Conservation (phyloP, 2,113 vertebrate species). For the Motacilla alba region DNA sequence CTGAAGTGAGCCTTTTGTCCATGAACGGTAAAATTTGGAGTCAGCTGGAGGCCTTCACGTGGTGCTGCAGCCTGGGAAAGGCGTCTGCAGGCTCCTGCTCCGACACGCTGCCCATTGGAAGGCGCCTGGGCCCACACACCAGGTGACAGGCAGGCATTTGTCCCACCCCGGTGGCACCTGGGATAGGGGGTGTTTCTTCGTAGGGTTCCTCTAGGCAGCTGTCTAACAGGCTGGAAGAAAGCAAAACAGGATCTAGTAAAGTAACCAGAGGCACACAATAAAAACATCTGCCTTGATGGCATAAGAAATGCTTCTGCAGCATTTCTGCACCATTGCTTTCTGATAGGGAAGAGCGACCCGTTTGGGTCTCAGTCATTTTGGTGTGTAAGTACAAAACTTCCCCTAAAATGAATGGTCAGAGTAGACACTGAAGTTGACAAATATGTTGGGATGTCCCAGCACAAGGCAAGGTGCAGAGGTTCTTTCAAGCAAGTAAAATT, state of each 20-base stretch:
- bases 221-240: background rate
- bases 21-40: background rate
- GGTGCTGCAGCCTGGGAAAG: background rate
- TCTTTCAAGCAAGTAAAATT: background rate
- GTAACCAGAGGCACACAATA: background rate
- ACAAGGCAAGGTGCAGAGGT: background rate
- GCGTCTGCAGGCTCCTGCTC: fast-evolving
- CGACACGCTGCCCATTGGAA: fast-evolving
- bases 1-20: background rate
- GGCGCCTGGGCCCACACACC: fast-evolving
- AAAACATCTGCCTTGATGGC: background rate
- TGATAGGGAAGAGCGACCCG: background rate
- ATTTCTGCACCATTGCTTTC: background rate
- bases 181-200: background rate
- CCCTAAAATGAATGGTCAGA: background rate
- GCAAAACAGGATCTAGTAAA: background rate
- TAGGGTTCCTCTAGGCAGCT: background rate
- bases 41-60: fast-evolving
- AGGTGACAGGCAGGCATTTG: background rate
- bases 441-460: background rate
- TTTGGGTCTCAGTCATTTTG: background rate
- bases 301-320: background rate
- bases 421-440: background rate
- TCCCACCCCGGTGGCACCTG: background rate
- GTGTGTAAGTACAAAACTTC: background rate